Conservation (phyloP, 2,113 vertebrate species). For the Melanerpes aurifrons region DNA sequence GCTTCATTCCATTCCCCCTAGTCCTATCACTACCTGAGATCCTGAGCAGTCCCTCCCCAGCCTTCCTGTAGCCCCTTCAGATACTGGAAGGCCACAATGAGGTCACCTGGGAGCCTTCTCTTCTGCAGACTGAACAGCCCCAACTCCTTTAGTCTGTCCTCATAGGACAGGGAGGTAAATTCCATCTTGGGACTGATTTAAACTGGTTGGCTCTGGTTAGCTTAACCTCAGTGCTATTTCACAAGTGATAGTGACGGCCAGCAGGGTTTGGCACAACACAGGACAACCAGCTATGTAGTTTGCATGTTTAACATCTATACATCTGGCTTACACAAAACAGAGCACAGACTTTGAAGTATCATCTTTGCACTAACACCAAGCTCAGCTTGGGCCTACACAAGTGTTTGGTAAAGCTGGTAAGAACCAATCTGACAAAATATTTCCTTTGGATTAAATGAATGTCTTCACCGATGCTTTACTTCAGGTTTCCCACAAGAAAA, state of each 20-base stretch:
- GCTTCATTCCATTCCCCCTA: too few relatives aligned
- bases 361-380: neutral
- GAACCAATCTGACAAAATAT: neutral
- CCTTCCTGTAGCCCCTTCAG: too few relatives aligned
- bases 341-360: neutral
- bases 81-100: too few relatives aligned
- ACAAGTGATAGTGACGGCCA: neutral
- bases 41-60: too few relatives aligned
- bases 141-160: too few relatives aligned
- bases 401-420: neutral
- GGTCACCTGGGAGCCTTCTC: too few relatives aligned
- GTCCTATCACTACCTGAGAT: too few relatives aligned
- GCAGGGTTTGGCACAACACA: neutral
- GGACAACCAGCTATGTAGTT: neutral
- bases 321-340: neutral
- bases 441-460: neutral
- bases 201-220: neutral
- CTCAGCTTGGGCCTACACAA: neutral
- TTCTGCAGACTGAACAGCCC: too few relatives aligned
- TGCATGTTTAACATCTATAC: neutral
- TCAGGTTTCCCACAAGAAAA: neutral
- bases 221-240: neutral
- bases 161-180: neutral
- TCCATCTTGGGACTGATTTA: neutral
- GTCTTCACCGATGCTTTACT: neutral